Evolutionary conservation across 37 sponge, comb jelly and placozoan genomes (phyloP).

Genomic region (Aphrocallistes beatrix): DNA sequence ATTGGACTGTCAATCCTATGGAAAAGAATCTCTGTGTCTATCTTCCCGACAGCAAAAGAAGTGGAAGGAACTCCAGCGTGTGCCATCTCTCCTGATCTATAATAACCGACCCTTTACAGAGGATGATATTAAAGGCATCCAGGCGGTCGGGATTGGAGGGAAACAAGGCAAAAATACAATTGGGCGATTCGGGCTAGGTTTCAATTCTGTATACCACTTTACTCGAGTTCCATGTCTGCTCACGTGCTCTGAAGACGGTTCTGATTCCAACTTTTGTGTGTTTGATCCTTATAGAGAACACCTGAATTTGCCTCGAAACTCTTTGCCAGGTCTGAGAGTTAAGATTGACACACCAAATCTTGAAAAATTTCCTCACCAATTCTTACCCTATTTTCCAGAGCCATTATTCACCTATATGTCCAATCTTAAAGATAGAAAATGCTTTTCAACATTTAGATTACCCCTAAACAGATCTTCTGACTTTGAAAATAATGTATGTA

Average conservation of each 20-base stretch:
- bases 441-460: background rate
- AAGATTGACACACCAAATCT: background rate
- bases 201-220: constrained; percentile 2
- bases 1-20: constrained; percentile 30
- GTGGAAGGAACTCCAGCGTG: constrained; percentile 35
- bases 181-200: background rate
- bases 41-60: background rate
- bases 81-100: constrained; percentile 45
- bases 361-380: background rate
- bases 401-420: background rate
- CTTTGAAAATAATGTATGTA: background rate
- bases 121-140: constrained; percentile 50
- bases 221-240: background rate
- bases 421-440: background rate
- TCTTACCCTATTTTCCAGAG: background rate
- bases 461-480: background rate
- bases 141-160: constrained; percentile 55
- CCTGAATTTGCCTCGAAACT: background rate
- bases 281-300: background rate
- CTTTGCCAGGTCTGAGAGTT: background rate
- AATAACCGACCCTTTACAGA: constrained; percentile 58
- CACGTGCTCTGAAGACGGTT: background rate
- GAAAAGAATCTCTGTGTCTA: constrained; percentile 21
- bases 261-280: background rate
- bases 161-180: constrained; percentile 26